Percentiles rank a stretch among this genome's conserved stretches.
Conservation (phyloP, 2,113 vertebrate species). For the Recurvirostra avosetta region DNA sequence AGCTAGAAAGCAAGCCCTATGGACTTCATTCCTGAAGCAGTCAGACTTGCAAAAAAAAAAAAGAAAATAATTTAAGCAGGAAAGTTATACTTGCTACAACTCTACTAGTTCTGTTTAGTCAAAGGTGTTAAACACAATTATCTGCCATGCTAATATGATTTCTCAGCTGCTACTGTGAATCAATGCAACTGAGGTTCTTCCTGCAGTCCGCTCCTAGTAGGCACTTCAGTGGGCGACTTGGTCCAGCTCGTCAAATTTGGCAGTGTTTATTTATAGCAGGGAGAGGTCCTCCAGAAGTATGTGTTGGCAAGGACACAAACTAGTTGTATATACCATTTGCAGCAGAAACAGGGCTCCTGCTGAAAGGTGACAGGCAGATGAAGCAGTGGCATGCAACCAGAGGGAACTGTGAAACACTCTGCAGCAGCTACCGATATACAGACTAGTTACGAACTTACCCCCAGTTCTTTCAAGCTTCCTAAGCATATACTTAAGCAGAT, state of each 20-base stretch:
- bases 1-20: not conserved
- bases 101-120: not conserved
- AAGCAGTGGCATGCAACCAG: not conserved
- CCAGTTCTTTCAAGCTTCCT: not conserved
- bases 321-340: slow-evolving; percentile 17
- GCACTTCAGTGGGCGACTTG: slow-evolving; percentile 23
- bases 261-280: slow-evolving; percentile 77
- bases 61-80: not conserved
- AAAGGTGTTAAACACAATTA: not conserved
- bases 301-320: slow-evolving; percentile 65
- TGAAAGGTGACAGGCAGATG: slow-evolving; percentile 36
- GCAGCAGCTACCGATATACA: not conserved
- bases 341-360: slow-evolving; percentile 48
- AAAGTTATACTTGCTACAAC: not conserved
- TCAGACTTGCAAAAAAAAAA: not conserved
- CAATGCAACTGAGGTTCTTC: not conserved
- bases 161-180: not conserved
- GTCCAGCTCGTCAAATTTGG: slow-evolving; percentile 66
- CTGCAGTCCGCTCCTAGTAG: slow-evolving; percentile 36
- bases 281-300: slow-evolving; percentile 69
- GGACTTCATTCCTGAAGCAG: not conserved
- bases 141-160: not conserved
- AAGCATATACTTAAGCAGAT: not conserved
- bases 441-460: not conserved
- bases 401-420: not conserved